A percentile compares a stretch with the other conserved stretches of the same genome.
These are phyloP conservation scores for Hipposideros armiger DNA, from an alignment of 2,113 vertebrate species.

Conservation along the genomic window DNA sequence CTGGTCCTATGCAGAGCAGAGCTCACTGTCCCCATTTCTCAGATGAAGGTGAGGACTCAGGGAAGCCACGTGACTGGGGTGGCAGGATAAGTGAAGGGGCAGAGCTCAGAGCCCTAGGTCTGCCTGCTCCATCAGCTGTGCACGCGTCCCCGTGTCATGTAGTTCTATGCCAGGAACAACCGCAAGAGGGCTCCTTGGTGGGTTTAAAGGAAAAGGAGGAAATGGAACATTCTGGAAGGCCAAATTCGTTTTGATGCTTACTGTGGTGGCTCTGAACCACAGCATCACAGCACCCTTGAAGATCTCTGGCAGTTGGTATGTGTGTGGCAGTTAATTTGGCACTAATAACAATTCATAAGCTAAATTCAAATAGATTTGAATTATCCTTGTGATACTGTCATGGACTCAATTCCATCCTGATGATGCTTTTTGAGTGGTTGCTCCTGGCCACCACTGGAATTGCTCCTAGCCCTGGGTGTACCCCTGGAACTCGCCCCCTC, in stretches of 20 bases:
- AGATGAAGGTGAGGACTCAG: not conserved
- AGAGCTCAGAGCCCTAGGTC: not conserved
- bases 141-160: accelerated
- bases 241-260: no score
- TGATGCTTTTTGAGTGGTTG: not conserved
- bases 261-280: not conserved
- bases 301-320: not conserved
- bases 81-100: accelerated
- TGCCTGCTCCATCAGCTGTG: accelerated
- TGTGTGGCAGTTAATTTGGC: not conserved
- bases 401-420: not conserved
- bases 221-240: not conserved
- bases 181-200: not conserved
- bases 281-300: not conserved
- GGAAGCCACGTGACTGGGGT: accelerated
- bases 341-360: not conserved
- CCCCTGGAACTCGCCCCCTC: not conserved
- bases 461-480: not conserved
- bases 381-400: not conserved
- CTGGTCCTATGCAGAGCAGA: not conserved
- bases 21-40: not conserved
- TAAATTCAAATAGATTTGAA: not conserved
- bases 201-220: not conserved
- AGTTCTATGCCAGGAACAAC: not conserved
- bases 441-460: not conserved